phyloP scores from a whole-genome alignment of 92 coral and sea anemone species.

The Chrysogorgia sp. region DNA sequence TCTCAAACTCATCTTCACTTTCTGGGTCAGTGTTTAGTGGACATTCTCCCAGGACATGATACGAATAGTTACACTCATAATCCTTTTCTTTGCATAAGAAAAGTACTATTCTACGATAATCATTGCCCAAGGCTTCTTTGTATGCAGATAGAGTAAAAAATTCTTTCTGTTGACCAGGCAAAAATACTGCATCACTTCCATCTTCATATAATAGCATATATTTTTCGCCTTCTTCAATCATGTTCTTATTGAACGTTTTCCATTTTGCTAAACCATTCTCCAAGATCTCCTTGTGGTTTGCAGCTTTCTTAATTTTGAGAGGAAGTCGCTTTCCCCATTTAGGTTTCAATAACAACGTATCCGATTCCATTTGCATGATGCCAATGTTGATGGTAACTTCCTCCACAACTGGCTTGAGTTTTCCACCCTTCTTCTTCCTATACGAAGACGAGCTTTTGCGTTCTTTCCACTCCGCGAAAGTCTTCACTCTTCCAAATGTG shows the following conservation, averaged over 20 bases:
- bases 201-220: constrained; percentile 56
- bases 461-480: constrained; percentile 45
- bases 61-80: constrained; percentile 29
- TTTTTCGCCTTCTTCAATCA: constrained; percentile 40
- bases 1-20: constrained; percentile 19
- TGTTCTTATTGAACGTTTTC: constrained; percentile 13
- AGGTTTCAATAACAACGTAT: constrained; percentile 29
- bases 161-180: constrained; percentile 51
- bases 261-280: constrained; percentile 44
- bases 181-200: constrained; percentile 49
- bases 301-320: constrained; percentile 24
- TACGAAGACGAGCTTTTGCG: constrained; percentile 31
- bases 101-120: constrained; percentile 53
- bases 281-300: constrained; percentile 31
- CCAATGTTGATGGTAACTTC: constrained; percentile 47
- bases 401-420: constrained; percentile 25
- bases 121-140: constrained; percentile 49
- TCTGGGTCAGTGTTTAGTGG: background rate
- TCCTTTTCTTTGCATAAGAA: constrained; percentile 36
- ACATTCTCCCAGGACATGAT: constrained; percentile 17
- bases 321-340: constrained; percentile 52
- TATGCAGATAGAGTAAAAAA: constrained; percentile 46
- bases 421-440: constrained; percentile 30
- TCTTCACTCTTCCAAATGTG: constrained; percentile 25
- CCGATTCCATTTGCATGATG: constrained; percentile 24